These are phyloP conservation scores for Dastarcus helophoroides DNA, from an alignment of 2,888 invertebrate species.

Conservation along the genomic window DNA sequence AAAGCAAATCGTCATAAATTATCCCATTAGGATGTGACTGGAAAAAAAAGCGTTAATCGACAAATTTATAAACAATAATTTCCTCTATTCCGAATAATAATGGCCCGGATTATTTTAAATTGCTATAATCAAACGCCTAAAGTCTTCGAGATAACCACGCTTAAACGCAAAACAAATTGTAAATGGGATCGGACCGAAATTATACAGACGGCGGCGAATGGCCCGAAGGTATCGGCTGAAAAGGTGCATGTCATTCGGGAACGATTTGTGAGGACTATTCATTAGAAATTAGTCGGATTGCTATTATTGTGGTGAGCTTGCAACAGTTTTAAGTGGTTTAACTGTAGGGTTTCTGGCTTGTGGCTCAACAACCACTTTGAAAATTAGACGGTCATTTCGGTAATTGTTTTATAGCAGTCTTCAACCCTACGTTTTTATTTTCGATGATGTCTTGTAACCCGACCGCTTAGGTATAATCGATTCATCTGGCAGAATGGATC, in stretches of 20 bases:
- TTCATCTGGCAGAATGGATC: too few species aligned
- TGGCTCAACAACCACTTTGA: conserved; percentile 14
- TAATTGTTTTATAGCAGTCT: too few species aligned
- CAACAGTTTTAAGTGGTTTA: conserved; percentile 20
- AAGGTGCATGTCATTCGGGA: conserved; percentile 35
- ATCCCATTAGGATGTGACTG: conserved; percentile 10
- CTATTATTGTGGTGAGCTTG: conserved; percentile 39
- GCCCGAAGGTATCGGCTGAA: conserved; percentile 16
- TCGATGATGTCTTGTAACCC: too few species aligned
- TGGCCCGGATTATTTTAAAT: conserved; percentile 37
- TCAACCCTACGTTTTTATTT: too few species aligned
- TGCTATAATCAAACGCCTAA: conserved; percentile 38
- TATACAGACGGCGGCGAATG: conserved; percentile 22
- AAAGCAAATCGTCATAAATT: conserved; percentile 11
- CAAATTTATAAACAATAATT: conserved; percentile 36
- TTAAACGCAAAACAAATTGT: conserved; percentile 37
- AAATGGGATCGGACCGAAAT: conserved; percentile 35
- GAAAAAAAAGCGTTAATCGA: conserved; percentile 30
- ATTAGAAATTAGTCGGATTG: conserved; percentile 49
- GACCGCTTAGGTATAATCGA: too few species aligned
- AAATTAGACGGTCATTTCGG: conserved; percentile 11
- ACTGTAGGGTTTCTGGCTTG: conserved; percentile 20
- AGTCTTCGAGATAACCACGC: conserved; percentile 33
- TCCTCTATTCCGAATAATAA: conserved; percentile 33
- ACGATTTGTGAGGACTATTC: conserved; percentile 40